phyloP scores from a whole-genome alignment of 2,113 vertebrate genomes.

The Sceloporus undulatus region DNA sequence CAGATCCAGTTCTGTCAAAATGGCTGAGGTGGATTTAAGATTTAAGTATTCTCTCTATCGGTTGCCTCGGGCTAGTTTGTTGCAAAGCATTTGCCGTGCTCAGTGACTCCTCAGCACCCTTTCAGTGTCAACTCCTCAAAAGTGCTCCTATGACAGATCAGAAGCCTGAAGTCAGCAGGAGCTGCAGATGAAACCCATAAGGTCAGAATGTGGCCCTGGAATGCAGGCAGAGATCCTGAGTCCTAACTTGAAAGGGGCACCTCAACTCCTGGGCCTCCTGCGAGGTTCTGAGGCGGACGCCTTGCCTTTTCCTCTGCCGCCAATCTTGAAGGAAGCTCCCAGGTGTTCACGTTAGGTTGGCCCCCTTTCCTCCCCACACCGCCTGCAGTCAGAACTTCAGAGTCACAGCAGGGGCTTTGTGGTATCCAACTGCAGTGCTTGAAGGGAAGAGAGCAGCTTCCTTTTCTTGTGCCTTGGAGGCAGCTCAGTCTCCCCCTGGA shows the following conservation, averaged over 20 bases:
- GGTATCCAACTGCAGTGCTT: rapidly evolving
- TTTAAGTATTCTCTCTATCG: background rate
- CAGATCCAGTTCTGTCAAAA: background rate
- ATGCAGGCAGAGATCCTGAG: background rate
- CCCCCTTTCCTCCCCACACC: background rate
- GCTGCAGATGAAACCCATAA: no score
- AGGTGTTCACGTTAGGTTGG: rapidly evolving
- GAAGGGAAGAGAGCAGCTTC: slow-evolving; percentile 37
- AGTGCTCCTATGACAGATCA: background rate
- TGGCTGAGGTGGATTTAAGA: background rate
- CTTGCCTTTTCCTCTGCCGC: rapidly evolving
- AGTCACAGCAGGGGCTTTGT: slow-evolving; percentile 29
- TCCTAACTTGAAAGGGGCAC: background rate
- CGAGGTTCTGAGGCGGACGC: background rate
- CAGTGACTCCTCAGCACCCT: background rate
- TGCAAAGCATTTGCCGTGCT: background rate
- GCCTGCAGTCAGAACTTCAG: slow-evolving; percentile 24
- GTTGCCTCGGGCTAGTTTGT: background rate
- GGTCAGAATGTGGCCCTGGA: background rate
- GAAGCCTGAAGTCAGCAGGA: background rate
- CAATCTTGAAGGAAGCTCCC: background rate
- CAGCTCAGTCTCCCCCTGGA: background rate
- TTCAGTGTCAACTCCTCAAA: background rate
- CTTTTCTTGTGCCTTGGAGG: rapidly evolving
- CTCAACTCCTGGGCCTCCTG: background rate